Evolutionary conservation across 2,888 invertebrate genomes (phyloP).

Genomic region (Diadegma fenestrale): DNA sequence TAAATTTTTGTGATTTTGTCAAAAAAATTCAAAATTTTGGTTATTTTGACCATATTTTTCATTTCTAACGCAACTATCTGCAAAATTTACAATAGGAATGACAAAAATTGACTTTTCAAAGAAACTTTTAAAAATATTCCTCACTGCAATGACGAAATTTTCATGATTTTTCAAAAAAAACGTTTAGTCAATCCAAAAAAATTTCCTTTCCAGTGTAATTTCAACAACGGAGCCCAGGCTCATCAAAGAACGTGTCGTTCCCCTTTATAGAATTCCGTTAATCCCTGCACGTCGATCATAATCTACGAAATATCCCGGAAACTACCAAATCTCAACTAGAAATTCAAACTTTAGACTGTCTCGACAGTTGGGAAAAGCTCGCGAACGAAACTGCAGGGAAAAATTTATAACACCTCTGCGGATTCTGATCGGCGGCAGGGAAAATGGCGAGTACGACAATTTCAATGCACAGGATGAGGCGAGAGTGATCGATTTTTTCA

Average conservation of each 20-base stretch:
- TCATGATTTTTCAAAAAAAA: too few species aligned
- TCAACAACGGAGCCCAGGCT: background rate
- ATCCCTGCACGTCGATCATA: background rate
- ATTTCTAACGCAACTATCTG: too few species aligned
- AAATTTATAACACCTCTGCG: background rate
- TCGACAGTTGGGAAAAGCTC: background rate
- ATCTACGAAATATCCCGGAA: background rate
- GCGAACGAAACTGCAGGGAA: background rate
- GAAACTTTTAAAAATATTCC: too few species aligned
- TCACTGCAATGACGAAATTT: too few species aligned
- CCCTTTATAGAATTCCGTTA: slow-evolving; percentile 26
- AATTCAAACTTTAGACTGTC: background rate
- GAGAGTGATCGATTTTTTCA: background rate
- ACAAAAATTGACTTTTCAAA: too few species aligned
- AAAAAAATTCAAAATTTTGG: too few species aligned
- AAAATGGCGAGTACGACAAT: background rate
- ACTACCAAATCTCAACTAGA: background rate
- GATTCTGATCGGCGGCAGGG: background rate
- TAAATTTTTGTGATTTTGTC: too few species aligned
- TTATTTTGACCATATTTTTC: too few species aligned
- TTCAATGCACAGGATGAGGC: background rate
- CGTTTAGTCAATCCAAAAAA: too few species aligned
- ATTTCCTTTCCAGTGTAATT: too few species aligned
- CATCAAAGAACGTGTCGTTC: slow-evolving; percentile 21
- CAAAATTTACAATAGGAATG: too few species aligned